phyloP scores from a whole-genome alignment of 2,888 invertebrate genomes.

The Ophion slaviceki region DNA sequence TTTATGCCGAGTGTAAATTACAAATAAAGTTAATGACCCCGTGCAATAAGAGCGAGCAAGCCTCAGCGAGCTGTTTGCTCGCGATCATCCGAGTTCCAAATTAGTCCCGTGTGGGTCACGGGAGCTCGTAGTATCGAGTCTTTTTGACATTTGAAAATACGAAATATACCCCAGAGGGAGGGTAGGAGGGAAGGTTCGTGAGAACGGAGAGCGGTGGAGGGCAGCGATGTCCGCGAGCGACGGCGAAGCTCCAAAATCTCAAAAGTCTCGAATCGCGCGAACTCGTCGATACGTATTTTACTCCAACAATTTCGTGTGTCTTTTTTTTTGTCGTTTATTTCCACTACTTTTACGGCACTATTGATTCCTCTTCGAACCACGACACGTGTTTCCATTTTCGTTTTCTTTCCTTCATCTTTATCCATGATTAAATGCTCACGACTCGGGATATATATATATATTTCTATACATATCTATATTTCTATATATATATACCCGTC shows the following conservation, averaged over 20 bases:
- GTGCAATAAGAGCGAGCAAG: constrained; percentile 38
- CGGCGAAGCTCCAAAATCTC: not conserved
- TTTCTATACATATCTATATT: not conserved
- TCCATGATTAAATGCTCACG: constrained; percentile 31
- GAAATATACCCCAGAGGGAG: not conserved
- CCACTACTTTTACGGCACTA: not conserved
- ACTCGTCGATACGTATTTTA: not conserved
- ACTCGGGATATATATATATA: not conserved
- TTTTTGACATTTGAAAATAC: not conserved
- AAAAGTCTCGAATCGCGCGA: not conserved
- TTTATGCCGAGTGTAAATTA: constrained; percentile 31
- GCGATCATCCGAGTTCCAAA: not conserved
- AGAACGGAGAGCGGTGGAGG: not conserved
- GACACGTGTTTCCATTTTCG: constrained; percentile 21
- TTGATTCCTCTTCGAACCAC: not conserved
- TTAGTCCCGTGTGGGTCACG: not conserved
- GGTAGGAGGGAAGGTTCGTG: not conserved
- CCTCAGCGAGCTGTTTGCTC: constrained; percentile 11
- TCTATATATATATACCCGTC: constrained; percentile 32
- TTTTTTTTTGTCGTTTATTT: not conserved
- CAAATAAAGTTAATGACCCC: constrained; percentile 32
- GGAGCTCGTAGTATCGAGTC: not conserved
- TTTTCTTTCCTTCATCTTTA: not conserved
- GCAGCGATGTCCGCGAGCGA: not conserved
- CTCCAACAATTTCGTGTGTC: constrained; percentile 15